Base-by-base conservation (phyloP, 2,888 invertebrate species). In the Helleia helle region DNA sequence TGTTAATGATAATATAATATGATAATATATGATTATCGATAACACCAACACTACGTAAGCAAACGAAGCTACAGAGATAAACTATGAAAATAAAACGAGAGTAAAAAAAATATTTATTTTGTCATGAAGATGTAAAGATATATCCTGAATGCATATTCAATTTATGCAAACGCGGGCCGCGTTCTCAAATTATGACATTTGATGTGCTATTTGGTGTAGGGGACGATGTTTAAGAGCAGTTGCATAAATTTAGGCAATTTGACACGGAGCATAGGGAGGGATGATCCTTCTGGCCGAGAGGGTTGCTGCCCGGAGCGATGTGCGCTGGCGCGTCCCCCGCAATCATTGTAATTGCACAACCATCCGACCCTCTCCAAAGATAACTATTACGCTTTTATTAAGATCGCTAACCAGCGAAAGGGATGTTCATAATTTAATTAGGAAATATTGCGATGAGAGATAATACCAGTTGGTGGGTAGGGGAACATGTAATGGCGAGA, bases 201-300 rank as follows among this genome's bases (percentile, higher is more conserved):
- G 75, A 77, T 74, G 75, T 65, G 69, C 61, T 62, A 55, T 58
- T 54, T 49, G 52, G 53, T 43, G 40, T 40, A 43, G 55, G 56
- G 61, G 55, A 50, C 55, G 58, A 51, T 59, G 58, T 59, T 56
- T 55, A 62, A 59, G 59, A 51, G 68, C 65, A 67, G 68, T 75
- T 73, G 81, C 79, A 81, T 81, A 80, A 80, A 81, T 81, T 81
- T 76, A 65, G 73, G 66, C 74, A 79, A 81, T 80, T 79, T 71
- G 75, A 71, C 69, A 73, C 70, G 72, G 63, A 65, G 59, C 49
- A 29, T 38, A 41, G 45, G 48, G 41, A 47, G 48, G 48, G 45
- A 47, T 6, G 47, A 44, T 40, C 41, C 31, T 41, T 40, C 31
- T n/a, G 34, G 27, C 26, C 39, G 36, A 45, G 42, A 40, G 12